phyloP scores from a whole-genome alignment of 2,113 vertebrate species.

The Datnioides undecimradiatus region DNA sequence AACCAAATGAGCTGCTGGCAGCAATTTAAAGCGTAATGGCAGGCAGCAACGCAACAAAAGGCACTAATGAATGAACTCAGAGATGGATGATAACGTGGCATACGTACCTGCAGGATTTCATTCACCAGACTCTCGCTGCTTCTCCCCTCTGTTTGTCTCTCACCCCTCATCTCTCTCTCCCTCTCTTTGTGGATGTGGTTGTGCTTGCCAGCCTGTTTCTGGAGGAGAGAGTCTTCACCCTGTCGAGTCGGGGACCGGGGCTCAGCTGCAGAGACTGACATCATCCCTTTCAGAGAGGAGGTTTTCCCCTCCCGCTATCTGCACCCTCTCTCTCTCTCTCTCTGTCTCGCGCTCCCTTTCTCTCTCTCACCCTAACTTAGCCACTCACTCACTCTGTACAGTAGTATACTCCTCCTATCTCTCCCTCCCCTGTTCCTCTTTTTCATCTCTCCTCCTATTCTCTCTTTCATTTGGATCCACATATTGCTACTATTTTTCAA shows the following conservation, averaged over 20 bases:
- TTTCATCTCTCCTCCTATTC: conserved; percentile 24
- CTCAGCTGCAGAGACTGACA: conserved; percentile 89
- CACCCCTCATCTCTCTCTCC: conserved; percentile 26
- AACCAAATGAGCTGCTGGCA: conserved; percentile 50
- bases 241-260: conserved; percentile 78
- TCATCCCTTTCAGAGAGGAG: conserved; percentile 86
- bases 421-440: conserved; percentile 48
- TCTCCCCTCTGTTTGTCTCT: conserved; percentile 51
- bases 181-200: conserved; percentile 49
- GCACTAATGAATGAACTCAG: conserved; percentile 63
- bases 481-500: conserved; percentile 66
- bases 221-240: conserved; percentile 76
- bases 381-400: conserved; percentile 69
- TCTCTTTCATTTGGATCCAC: conserved; percentile 53
- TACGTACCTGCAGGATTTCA: conserved; percentile 80
- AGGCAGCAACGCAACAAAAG: conserved; percentile 56
- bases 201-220: conserved; percentile 64
- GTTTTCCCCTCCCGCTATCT: conserved; percentile 85
- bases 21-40: conserved; percentile 37
- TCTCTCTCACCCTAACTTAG: conserved; percentile 61
- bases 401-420: conserved; percentile 72
- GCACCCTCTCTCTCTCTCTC: conserved; percentile 67
- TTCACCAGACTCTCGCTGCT: conserved; percentile 62
- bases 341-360: conserved; percentile 43
- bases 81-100: conserved; percentile 63